Percentiles rank a stretch among this genome's conserved stretches.
Conservation (phyloP, 2,113 vertebrate species). For the Donacobius atricapilla region DNA sequence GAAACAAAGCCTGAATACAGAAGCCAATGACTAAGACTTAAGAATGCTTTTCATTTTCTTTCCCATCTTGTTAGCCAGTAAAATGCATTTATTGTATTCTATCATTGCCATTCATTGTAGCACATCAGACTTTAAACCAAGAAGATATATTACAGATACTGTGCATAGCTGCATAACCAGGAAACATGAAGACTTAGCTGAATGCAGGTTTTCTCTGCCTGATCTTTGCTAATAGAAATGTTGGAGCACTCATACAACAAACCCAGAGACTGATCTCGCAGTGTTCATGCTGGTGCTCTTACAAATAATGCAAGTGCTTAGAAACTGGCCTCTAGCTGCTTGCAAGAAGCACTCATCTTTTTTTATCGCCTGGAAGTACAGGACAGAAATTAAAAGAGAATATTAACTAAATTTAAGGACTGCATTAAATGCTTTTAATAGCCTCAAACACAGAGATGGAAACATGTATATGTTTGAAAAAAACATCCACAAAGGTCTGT, state of each 20-base stretch:
- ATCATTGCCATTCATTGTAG: not conserved
- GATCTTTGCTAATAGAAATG: not conserved
- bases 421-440: not conserved
- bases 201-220: not conserved
- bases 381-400: not conserved
- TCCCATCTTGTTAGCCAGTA: not conserved
- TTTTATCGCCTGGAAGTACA: not conserved
- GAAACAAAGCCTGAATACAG: not conserved
- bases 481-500: not conserved
- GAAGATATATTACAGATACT: not conserved
- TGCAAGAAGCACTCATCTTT: not conserved
- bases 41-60: slow-evolving; percentile 20
- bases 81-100: slow-evolving; percentile 10
- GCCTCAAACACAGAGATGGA: not conserved
- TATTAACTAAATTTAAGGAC: not conserved
- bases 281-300: not conserved
- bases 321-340: not conserved
- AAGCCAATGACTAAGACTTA: slow-evolving; percentile 5
- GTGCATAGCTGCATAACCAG: not conserved
- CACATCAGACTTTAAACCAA: not conserved
- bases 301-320: not conserved
- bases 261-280: not conserved
- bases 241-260: not conserved
- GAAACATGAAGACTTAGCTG: not conserved
- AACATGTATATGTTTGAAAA: not conserved